phyloP scores from a whole-genome alignment of 2,888 invertebrate genomes.

The Thelaira solivaga region DNA sequence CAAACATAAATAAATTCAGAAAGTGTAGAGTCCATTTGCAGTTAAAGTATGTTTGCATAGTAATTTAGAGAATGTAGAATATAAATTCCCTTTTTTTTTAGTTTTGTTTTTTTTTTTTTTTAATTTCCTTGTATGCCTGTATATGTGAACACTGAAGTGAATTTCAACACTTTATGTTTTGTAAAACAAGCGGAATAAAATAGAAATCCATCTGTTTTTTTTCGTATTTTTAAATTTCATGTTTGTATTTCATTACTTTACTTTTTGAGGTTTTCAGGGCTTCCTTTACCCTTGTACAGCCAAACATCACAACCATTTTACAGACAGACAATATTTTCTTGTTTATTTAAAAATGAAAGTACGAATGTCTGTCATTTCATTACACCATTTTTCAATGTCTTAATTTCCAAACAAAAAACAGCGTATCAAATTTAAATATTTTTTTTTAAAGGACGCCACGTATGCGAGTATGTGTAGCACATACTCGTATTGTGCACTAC shows the following conservation, averaged over 20 bases:
- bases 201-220: constrained; percentile 46
- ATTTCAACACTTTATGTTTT: constrained; percentile 55
- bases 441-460: neutral
- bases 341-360: too few relatives aligned
- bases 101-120: neutral
- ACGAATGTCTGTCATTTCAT: neutral
- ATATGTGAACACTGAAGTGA: neutral
- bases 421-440: constrained; percentile 29
- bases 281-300: constrained; percentile 38
- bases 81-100: constrained; percentile 3
- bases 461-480: too few relatives aligned
- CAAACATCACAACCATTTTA: too few relatives aligned
- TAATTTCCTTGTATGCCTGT: neutral
- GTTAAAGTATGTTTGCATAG: constrained; percentile 19
- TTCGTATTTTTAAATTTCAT: neutral
- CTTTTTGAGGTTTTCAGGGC: constrained; percentile 51
- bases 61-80: constrained; percentile 26
- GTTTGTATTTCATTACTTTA: constrained; percentile 1
- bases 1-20: neutral
- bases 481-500: neutral
- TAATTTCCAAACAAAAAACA: constrained; percentile 4
- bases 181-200: constrained; percentile 24
- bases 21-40: neutral
- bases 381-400: constrained; percentile 31
- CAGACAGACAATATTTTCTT: too few relatives aligned